Percentiles rank a stretch among this genome's conserved stretches.
phyloP scores from a whole-genome alignment of 2,888 invertebrate species.

The Orgyia antiqua region DNA sequence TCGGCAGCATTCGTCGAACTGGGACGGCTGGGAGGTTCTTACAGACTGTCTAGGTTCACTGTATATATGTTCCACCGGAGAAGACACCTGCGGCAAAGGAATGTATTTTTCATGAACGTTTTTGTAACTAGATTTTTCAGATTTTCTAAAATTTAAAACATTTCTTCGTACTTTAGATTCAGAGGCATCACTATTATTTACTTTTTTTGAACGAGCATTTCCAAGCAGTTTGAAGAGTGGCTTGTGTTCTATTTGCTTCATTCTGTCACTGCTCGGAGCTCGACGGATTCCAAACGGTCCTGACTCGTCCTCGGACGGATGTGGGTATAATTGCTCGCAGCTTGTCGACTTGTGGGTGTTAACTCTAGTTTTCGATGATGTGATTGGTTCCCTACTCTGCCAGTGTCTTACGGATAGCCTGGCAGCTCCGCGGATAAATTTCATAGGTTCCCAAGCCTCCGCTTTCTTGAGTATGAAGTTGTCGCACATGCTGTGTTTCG shows the following conservation, averaged over 20 bases:
- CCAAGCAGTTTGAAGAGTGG: conserved; percentile 67
- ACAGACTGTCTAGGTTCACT: conserved; percentile 57
- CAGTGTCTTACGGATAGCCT: conserved; percentile 74
- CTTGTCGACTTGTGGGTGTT: conserved; percentile 67
- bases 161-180: conserved; percentile 59
- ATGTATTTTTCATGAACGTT: conserved; percentile 71
- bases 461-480: conserved; percentile 78
- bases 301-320: conserved; percentile 51
- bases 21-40: conserved; percentile 46
- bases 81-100: conserved; percentile 55
- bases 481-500: conserved; percentile 61
- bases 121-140: conserved; percentile 47
- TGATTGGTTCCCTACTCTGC: conserved; percentile 69
- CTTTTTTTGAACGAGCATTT: conserved; percentile 61
- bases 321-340: conserved; percentile 70
- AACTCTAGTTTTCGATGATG: conserved; percentile 55
- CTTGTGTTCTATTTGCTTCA: conserved; percentile 61
- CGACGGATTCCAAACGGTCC: conserved; percentile 60
- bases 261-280: conserved; percentile 70
- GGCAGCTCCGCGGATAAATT: conserved; percentile 68
- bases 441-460: conserved; percentile 71
- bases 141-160: conserved; percentile 65
- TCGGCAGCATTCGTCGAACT: conserved; percentile 60
- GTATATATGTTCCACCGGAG: conserved; percentile 60
- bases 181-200: conserved; percentile 47